These are phyloP conservation scores for Alsophila aescularia DNA, from an alignment of 2,888 invertebrate species.

Conservation along the genomic window DNA sequence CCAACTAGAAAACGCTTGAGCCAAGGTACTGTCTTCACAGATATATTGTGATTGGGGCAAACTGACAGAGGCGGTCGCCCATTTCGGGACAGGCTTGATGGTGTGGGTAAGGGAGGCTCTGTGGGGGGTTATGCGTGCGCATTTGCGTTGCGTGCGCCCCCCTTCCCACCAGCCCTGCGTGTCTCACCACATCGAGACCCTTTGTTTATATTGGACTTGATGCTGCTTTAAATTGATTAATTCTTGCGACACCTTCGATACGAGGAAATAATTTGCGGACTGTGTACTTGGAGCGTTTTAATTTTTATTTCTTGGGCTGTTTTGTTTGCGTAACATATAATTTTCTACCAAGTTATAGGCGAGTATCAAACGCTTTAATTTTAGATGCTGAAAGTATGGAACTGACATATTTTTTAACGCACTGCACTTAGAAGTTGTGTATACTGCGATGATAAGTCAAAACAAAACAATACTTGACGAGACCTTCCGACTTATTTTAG, in stretches of 20 bases:
- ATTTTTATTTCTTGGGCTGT: slow-evolving; percentile 11
- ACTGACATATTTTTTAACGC: not conserved
- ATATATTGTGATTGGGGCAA: slow-evolving; percentile 57
- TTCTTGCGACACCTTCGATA: slow-evolving; percentile 72
- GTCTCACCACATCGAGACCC: slow-evolving; percentile 63
- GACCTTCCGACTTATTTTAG: slow-evolving; percentile 23
- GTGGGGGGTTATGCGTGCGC: slow-evolving; percentile 75
- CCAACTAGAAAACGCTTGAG: not conserved
- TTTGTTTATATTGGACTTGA: slow-evolving; percentile 81
- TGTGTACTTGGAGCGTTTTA: slow-evolving; percentile 32
- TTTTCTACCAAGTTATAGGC: no score
- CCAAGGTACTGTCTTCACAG: slow-evolving; percentile 8
- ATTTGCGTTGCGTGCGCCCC: slow-evolving; percentile 54
- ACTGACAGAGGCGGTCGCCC: slow-evolving; percentile 76
- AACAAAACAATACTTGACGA: slow-evolving; percentile 18
- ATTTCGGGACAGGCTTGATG: slow-evolving; percentile 65
- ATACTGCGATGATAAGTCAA: not conserved
- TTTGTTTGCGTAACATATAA: not conserved
- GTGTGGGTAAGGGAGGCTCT: slow-evolving; percentile 57
- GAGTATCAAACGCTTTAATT: no score
- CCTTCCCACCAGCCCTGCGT: slow-evolving; percentile 56
- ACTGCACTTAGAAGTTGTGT: not conserved
- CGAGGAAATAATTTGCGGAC: slow-evolving; percentile 48
- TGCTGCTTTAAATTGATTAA: slow-evolving; percentile 81
- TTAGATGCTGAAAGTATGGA: not conserved